Conservation (phyloP, 1,140 invertebrate genomes). For the Phenacoccus solenopsis region DNA sequence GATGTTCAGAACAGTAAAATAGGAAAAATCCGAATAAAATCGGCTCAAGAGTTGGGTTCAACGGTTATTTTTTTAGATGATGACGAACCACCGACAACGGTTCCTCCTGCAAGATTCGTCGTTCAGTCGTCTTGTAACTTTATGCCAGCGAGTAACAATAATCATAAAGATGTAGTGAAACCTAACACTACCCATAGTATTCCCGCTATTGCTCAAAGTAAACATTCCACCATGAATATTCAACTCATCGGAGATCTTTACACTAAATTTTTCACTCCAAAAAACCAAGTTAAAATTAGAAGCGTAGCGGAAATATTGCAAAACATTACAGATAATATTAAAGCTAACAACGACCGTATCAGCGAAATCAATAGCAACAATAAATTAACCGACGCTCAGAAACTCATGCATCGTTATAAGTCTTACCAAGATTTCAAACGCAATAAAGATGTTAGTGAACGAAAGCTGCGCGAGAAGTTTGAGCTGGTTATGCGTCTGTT, state of each 20-base stretch:
- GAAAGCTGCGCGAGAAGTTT: neutral
- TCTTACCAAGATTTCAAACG: neutral
- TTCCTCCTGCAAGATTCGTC: neutral
- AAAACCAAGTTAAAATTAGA: neutral
- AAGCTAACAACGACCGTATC: neutral
- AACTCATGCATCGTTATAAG: neutral
- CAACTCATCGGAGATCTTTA: neutral
- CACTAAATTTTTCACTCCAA: neutral
- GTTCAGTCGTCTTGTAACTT: too few species aligned
- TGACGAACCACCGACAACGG: neutral
- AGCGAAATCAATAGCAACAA: neutral
- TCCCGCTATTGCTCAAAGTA: too few species aligned
- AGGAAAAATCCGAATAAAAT: neutral
- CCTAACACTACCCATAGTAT: too few species aligned
- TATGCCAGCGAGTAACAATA: too few species aligned
- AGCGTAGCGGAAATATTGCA: neutral
- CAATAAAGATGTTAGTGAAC: neutral
- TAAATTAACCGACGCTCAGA: neutral
- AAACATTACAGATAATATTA: neutral
- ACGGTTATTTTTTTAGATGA: neutral
- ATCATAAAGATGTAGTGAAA: too few species aligned
- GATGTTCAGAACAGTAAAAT: neutral
- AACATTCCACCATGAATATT: neutral
- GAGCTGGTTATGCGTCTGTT: neutral
- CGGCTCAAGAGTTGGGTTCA: neutral